Percentiles rank a stretch among this genome's conserved stretches.
Conservation (phyloP, 2,888 invertebrate species). For the Endotricha flammealis region DNA sequence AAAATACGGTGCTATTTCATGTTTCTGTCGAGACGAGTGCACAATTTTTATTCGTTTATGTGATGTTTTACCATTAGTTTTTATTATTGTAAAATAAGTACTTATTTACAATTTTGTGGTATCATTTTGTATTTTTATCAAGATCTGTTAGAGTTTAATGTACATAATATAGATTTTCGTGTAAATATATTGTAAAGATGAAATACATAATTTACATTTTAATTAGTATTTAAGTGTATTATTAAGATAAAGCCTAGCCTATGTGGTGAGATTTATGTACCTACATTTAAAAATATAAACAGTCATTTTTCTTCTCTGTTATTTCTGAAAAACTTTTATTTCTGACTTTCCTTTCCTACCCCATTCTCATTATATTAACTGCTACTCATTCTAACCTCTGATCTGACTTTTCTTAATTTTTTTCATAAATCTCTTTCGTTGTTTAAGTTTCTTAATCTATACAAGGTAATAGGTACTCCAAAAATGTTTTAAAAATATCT, state of each 20-base stretch:
- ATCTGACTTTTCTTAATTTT: no score
- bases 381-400: no score
- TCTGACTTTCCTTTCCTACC: no score
- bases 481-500: neutral
- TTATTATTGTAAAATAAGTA: constrained; percentile 15
- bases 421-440: no score
- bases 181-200: constrained; percentile 51
- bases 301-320: no score
- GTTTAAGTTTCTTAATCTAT: no score
- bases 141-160: constrained; percentile 59
- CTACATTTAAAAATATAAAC: constrained; percentile 12
- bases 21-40: neutral
- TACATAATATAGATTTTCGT: constrained; percentile 49
- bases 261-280: constrained; percentile 12
- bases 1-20: no score
- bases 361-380: no score
- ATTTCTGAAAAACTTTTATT: no score
- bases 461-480: no score
- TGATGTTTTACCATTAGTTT: constrained; percentile 68
- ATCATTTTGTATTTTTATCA: constrained; percentile 29
- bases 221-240: constrained; percentile 19
- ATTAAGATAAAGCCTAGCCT: constrained; percentile 8
- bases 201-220: constrained; percentile 31
- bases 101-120: constrained; percentile 16
- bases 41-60: constrained; percentile 25